Evolutionary conservation across 1,140 invertebrate species (phyloP), one percentile per base, ranked within the genome.

Genomic region (Zeugodacus cucurbitae): DNA sequence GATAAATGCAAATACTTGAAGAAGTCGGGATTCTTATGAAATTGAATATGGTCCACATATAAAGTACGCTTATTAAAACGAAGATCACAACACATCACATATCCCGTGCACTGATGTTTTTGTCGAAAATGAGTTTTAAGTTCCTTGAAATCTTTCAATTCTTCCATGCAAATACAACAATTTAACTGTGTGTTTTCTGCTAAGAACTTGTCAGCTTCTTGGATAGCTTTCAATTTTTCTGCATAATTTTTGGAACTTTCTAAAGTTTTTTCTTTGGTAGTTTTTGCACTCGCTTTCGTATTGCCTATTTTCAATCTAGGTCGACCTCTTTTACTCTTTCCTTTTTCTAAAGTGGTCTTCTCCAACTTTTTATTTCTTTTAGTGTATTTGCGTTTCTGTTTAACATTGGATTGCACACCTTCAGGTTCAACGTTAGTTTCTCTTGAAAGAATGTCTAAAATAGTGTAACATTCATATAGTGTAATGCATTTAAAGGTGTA

Each of bases 121-220:
- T 87, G 54, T 34, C 86, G 86, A 44, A 87, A 87, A 59, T 87
- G 86, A 37, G 20, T 58, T 64, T 87, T 87, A 8, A 87, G 29
- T 26, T 59, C 54, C 20, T 22, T 59, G n/a, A 87, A 87, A 87
- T 87, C 59, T n/a, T 37, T 64, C n/a, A 87, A 37, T 14, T 58
- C 4, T n/a, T 58, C 54, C 54, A 3, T 59, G 11, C 86, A 87
- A 62, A 87, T 58, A 57, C 54, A 59, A 34, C 86, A 87, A 34
- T 34, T 59, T 34, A 87, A 41, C 22, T 58, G 20, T 22, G 57
- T 64, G 57, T 87, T 58, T 34, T 58, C 29, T 10, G 86, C 86
- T 37, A 87, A 4, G 26, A 87, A 87, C 58, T 87, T 34, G 20
- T 87, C 86, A 64, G 29, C 32, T 59, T 57, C 57, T 14, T 5